Conservation (phyloP, 1,140 invertebrate genomes). For the Dendroctonus valens region DNA sequence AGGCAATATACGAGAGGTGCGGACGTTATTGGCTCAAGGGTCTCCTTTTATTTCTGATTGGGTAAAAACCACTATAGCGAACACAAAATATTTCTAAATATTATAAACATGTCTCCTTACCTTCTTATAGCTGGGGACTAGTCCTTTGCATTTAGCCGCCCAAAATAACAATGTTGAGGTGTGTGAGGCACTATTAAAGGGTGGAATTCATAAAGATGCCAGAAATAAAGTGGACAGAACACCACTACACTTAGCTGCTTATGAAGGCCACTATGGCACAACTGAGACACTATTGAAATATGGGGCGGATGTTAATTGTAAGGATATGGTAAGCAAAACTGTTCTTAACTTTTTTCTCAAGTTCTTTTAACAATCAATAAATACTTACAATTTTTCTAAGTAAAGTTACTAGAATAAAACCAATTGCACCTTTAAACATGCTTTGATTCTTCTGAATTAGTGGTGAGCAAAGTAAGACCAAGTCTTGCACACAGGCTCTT, state of each 20-base stretch:
- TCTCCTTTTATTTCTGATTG: constrained; percentile 91
- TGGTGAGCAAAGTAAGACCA: too few relatives aligned
- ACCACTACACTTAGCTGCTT: constrained; percentile 82
- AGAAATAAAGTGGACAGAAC: constrained; percentile 91
- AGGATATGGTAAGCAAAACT: constrained; percentile 73
- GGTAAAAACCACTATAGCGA: constrained; percentile 56
- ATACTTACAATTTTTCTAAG: too few relatives aligned
- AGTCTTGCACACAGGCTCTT: too few relatives aligned
- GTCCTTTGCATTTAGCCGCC: constrained; percentile 83
- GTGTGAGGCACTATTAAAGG: constrained; percentile 77
- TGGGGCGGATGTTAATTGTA: constrained; percentile 73
- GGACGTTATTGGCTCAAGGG: constrained; percentile 71
- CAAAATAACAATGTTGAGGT: constrained; percentile 79
- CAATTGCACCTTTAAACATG: too few relatives aligned
- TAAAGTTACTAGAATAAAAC: too few relatives aligned
- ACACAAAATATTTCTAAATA: too few relatives aligned
- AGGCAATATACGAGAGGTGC: constrained; percentile 74
- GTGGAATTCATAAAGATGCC: constrained; percentile 83
- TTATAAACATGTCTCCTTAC: not conserved
- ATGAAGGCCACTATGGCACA: constrained; percentile 79
- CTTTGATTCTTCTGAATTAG: too few relatives aligned
- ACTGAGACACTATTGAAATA: constrained; percentile 74
- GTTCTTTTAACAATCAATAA: not conserved
- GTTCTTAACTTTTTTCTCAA: not conserved
- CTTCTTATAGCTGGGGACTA: constrained; percentile 73